Evolutionary conservation across 2,888 invertebrate species (phyloP).

Genomic region (Capitulum mitella): DNA sequence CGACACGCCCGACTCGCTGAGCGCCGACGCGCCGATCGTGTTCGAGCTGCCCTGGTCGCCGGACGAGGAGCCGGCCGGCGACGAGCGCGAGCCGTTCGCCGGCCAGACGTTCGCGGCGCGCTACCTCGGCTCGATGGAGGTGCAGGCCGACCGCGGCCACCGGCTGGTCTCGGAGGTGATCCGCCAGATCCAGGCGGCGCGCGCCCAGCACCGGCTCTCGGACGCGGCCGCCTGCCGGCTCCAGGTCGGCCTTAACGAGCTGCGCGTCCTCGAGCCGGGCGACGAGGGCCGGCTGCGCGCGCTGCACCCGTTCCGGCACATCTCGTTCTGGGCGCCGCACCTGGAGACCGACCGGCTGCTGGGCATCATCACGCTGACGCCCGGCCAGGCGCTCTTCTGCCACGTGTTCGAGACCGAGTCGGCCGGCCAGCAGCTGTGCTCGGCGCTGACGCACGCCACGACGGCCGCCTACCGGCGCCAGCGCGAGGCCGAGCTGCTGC

Average conservation of each 20-base stretch:
- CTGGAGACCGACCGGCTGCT: conserved; percentile 24
- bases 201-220: conserved; percentile 31
- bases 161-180: conserved; percentile 35
- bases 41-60: conserved; percentile 35
- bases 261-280: not conserved
- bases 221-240: conserved; percentile 31
- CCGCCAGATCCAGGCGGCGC: conserved; percentile 31
- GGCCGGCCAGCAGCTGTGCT: conserved; percentile 33
- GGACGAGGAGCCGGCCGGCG: conserved; percentile 27
- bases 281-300: conserved; percentile 10
- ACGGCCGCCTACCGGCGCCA: conserved; percentile 32
- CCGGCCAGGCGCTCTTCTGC: conserved; percentile 30
- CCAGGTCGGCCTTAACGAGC: conserved; percentile 26
- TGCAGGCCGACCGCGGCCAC: conserved; percentile 39
- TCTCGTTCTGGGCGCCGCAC: conserved; percentile 23
- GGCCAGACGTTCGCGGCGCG: conserved; percentile 41
- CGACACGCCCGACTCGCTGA: conserved; percentile 12
- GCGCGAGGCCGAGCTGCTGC: conserved; percentile 28
- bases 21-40: conserved; percentile 34
- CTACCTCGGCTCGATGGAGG: conserved; percentile 48
- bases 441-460: conserved; percentile 34
- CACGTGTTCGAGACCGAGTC: conserved; percentile 35
- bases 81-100: conserved; percentile 5
- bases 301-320: not conserved
- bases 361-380: conserved; percentile 10